Base-by-base conservation (phyloP, 1,140 invertebrate species). In the Popillia japonica region DNA sequence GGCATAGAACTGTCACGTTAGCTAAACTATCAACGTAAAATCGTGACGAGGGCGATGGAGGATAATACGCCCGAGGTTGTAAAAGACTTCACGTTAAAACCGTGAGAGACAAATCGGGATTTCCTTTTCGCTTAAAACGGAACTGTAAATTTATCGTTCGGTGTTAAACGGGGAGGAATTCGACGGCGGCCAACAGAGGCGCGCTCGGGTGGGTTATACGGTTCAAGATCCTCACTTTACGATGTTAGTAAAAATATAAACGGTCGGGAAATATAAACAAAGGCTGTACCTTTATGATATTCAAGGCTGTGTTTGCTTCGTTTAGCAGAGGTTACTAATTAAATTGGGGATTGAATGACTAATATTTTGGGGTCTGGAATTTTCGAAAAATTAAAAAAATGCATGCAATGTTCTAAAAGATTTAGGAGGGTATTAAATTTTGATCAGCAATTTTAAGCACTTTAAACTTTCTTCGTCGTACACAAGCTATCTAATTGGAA, bases 1-100 rank as follows among this genome's bases (percentile, higher is more conserved):
- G 48, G 48, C 48, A n/a, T 6, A 14, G n/a, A 55, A 17, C 48
- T 55, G 48, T 55, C 48, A 55, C 48, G 17, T 17, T 17, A 55
- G 48, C 14, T 55, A 55, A 55, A 55, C 48, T 55, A 55, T 55
- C 48, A 55, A 55, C 48, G 48, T 55, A 55, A 55, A 55, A 55
- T 55, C 48, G 17, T 55, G 48, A 55, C 48, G 48, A 55, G 48
- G 48, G 48, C 48, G 14, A 55, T 17, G 48, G 48, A 17, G 48
- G 48, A 55, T 55, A 55, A 55, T 6, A 17, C 48, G 48, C 48
- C 14, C 48, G 48, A 55, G 48, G 11, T 17, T 55, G 14, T 55
- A 55, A 55, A 55, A 55, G 48, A 55, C 11, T 55, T 6, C 11
- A 17, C 48, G 48, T 55, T 55, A 55, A 55, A 55, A 55, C 48